Evolutionary conservation across 2,888 invertebrate species (phyloP).

Genomic region (Andrena minutula): DNA sequence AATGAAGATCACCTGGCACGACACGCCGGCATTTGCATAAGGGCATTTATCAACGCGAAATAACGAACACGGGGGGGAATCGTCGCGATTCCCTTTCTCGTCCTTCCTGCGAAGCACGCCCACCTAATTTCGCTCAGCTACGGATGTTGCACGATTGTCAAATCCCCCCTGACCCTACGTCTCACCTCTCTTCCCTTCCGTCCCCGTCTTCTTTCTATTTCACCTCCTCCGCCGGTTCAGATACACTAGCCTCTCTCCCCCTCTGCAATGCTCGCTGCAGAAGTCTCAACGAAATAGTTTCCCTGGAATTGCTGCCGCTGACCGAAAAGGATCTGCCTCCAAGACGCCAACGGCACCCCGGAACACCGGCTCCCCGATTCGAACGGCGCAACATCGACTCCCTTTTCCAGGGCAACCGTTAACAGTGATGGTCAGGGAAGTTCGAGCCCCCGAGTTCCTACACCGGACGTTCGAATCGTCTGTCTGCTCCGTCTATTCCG

Average conservation of each 20-base stretch:
- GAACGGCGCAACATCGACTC: slow-evolving; percentile 41
- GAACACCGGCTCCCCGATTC: slow-evolving; percentile 31
- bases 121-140: slow-evolving; percentile 65
- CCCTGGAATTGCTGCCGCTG: slow-evolving; percentile 70
- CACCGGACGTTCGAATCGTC: background rate
- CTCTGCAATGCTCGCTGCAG: slow-evolving; percentile 17
- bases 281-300: slow-evolving; percentile 60
- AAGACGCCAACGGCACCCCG: slow-evolving; percentile 14
- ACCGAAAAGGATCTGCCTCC: slow-evolving; percentile 68
- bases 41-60: slow-evolving; percentile 60
- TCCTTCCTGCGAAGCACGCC: slow-evolving; percentile 57
- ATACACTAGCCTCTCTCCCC: background rate
- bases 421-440: slow-evolving; percentile 36
- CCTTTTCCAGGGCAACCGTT: slow-evolving; percentile 46
- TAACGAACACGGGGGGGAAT: slow-evolving; percentile 59
- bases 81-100: slow-evolving; percentile 45
- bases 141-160: slow-evolving; percentile 62
- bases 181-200: slow-evolving; percentile 14
- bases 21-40: slow-evolving; percentile 47
- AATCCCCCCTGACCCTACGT: slow-evolving; percentile 39
- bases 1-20: slow-evolving; percentile 62
- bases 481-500: background rate
- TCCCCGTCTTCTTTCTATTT: slow-evolving; percentile 6
- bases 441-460: background rate
- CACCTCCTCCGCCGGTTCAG: background rate